phyloP scores from a whole-genome alignment of 2,797 vertebrate genomes.

The Enteromius viviparus region DNA sequence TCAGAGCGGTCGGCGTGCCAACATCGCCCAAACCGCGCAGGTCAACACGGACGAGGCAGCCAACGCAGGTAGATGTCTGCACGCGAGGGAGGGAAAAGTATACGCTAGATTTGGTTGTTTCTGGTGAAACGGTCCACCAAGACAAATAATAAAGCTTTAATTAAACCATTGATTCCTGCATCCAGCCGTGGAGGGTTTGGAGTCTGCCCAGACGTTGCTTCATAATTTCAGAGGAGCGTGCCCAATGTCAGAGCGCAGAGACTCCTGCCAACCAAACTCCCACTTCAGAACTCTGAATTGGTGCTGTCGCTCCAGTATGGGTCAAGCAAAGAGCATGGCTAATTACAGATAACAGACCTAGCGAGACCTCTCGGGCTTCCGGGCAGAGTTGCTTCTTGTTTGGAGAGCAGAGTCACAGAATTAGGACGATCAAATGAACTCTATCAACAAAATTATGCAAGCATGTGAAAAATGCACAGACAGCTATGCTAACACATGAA shows the following conservation, averaged over 20 bases:
- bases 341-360: slow-evolving; percentile 49
- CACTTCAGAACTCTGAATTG: slow-evolving; percentile 49
- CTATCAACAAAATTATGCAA: neutral
- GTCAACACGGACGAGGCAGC: neutral
- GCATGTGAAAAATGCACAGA: slow-evolving; percentile 3
- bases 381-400: slow-evolving; percentile 10
- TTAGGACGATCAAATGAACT: slow-evolving; percentile 10
- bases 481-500: slow-evolving; percentile 2
- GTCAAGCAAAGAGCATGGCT: slow-evolving; percentile 29
- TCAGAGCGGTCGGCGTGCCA: neutral
- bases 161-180: slow-evolving; percentile 50
- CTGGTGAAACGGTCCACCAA: slow-evolving; percentile 18
- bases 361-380: slow-evolving; percentile 7
- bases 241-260: slow-evolving; percentile 14
- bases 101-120: slow-evolving; percentile 4
- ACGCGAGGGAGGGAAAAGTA: neutral
- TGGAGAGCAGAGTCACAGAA: slow-evolving; percentile 38
- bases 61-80: slow-evolving; percentile 24
- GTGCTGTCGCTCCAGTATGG: slow-evolving; percentile 4
- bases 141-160: slow-evolving; percentile 50
- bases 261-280: slow-evolving; percentile 47
- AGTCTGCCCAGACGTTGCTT: slow-evolving; percentile 19
- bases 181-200: slow-evolving; percentile 39
- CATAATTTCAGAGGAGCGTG: slow-evolving; percentile 31
- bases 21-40: slow-evolving; percentile 2